Percentiles rank a stretch among this genome's conserved stretches.
Conservation (phyloP, 2,113 vertebrate genomes). For the Corythoichthys haematopterus region DNA sequence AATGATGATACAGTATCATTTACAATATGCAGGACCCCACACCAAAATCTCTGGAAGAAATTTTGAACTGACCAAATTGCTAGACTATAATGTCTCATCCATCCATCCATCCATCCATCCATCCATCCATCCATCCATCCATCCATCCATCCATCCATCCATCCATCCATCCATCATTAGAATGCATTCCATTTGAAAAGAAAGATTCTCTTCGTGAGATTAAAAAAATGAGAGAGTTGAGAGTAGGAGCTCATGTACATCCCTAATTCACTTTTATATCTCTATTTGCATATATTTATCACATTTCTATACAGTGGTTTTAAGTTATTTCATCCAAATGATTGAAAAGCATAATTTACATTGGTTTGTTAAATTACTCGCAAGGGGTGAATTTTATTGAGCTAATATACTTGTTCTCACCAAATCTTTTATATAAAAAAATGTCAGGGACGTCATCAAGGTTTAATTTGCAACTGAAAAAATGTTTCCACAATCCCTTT, state of each 20-base stretch:
- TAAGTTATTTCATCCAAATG: background rate
- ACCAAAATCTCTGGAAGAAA: background rate
- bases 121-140: too few species aligned
- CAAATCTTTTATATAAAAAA: background rate
- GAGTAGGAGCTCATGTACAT: background rate
- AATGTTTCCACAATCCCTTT: background rate
- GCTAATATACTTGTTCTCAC: background rate
- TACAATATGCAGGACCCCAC: background rate
- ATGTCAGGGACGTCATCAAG: background rate
- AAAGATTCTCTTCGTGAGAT: too few species aligned
- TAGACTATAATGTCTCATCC: background rate
- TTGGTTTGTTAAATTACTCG: background rate
- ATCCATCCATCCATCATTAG: too few species aligned
- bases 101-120: too few species aligned
- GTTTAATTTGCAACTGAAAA: background rate
- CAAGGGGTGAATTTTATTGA: background rate
- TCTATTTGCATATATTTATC: background rate
- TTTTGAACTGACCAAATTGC: background rate
- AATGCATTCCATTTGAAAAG: too few species aligned
- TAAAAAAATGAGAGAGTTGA: background rate
- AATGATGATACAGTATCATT: background rate
- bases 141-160: too few species aligned
- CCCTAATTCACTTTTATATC: background rate
- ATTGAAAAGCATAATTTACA: background rate
- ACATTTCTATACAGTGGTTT: background rate